A percentile compares a stretch with the other conserved stretches of the same genome.
These are phyloP conservation scores for Poliocrania exsul DNA, from an alignment of 2,797 vertebrate genomes.

Conservation along the genomic window DNA sequence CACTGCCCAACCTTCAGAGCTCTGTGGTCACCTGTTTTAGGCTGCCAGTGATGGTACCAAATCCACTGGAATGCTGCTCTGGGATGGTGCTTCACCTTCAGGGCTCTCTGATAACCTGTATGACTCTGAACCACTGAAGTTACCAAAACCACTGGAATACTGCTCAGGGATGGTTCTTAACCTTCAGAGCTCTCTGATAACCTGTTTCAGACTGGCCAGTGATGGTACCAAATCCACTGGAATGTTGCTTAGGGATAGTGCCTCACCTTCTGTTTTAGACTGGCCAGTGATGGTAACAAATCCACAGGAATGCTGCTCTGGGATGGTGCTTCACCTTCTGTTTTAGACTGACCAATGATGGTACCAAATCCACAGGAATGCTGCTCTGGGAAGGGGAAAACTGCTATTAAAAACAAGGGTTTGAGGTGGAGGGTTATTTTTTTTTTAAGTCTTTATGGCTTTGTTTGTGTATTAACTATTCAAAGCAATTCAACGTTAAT, in stretches of 20 bases:
- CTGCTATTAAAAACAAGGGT: background rate
- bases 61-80: background rate
- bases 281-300: background rate
- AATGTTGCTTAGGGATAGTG: background rate
- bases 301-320: background rate
- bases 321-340: background rate
- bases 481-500: background rate
- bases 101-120: background rate
- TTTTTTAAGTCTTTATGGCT: background rate
- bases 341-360: no score
- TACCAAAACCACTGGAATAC: background rate
- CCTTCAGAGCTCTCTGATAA: background rate
- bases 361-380: background rate
- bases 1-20: background rate
- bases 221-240: background rate
- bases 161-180: background rate
- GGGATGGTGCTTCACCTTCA: background rate
- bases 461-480: background rate
- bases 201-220: background rate
- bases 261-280: background rate
- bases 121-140: no score
- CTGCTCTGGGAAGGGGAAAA: background rate
- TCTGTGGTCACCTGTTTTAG: background rate
- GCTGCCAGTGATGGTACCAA: background rate
- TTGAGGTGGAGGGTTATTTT: background rate